phyloP scores from a whole-genome alignment of 2,888 invertebrate genomes.

The Rhagonycha lutea region DNA sequence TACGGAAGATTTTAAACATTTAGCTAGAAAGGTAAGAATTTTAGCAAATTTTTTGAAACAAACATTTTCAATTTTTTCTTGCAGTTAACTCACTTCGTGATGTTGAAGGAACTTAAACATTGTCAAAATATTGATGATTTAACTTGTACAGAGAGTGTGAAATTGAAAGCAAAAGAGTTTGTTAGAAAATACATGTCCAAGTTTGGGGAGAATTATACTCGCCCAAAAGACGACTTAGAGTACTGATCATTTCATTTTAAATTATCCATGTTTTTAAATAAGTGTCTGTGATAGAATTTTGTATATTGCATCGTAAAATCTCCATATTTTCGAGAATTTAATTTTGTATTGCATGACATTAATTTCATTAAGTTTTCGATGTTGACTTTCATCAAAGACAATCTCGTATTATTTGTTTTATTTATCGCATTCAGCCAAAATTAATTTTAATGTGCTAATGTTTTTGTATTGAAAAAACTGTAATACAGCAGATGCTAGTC shows the following conservation, averaged over 20 bases:
- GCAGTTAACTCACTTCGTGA: slow-evolving; percentile 92
- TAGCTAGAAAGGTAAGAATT: slow-evolving; percentile 82
- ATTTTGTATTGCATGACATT: background rate
- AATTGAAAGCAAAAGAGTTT: slow-evolving; percentile 93
- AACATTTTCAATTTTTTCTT: slow-evolving; percentile 39
- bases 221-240: slow-evolving; percentile 69
- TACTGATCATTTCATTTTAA: slow-evolving; percentile 16
- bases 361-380: background rate
- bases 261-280: background rate
- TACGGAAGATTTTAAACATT: slow-evolving; percentile 92
- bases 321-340: background rate
- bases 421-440: background rate
- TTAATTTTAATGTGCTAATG: background rate
- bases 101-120: slow-evolving; percentile 93
- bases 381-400: background rate
- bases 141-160: slow-evolving; percentile 87
- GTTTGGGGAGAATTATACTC: slow-evolving; percentile 80
- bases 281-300: slow-evolving; percentile 1
- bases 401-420: background rate
- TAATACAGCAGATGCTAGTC: background rate
- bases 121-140: slow-evolving; percentile 84
- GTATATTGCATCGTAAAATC: background rate
- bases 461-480: background rate
- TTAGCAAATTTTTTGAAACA: background rate
- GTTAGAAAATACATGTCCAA: slow-evolving; percentile 96